Evolutionary conservation across 2,113 vertebrate species (phyloP).

Genomic region (Larimichthys crocea): DNA sequence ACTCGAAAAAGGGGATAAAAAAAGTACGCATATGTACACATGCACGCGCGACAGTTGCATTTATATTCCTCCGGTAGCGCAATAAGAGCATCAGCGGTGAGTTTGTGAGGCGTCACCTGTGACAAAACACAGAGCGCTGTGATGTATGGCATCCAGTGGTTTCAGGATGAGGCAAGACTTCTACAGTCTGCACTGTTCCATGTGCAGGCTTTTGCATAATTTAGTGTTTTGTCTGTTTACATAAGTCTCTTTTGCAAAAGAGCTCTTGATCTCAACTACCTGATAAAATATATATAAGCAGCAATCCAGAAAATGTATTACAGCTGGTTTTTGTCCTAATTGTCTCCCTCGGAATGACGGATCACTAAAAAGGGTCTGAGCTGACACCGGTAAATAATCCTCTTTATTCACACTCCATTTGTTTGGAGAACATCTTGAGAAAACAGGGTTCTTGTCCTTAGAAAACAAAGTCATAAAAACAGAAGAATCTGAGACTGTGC

Average conservation of each 20-base stretch:
- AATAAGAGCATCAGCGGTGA: too few species aligned
- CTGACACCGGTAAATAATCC: constrained; percentile 60
- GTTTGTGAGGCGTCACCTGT: too few species aligned
- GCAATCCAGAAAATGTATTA: neutral
- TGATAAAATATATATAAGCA: constrained; percentile 15
- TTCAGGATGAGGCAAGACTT: too few species aligned
- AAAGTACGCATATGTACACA: too few species aligned
- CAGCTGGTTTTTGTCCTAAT: constrained; percentile 44
- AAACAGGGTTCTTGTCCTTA: constrained; percentile 62
- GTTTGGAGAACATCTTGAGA: constrained; percentile 75
- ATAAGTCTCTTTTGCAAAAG: neutral
- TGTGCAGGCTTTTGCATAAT: too few species aligned
- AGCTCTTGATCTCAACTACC: neutral
- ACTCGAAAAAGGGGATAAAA: too few species aligned
- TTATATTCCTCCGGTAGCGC: too few species aligned
- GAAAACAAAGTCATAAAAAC: constrained; percentile 70
- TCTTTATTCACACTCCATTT: constrained; percentile 61
- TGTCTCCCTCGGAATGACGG: constrained; percentile 10
- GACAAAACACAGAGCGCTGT: too few species aligned
- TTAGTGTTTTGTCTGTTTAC: neutral
- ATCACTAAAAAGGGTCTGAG: constrained; percentile 19
- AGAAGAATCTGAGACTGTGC: constrained; percentile 57
- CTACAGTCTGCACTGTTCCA: too few species aligned
- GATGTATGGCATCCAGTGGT: too few species aligned
- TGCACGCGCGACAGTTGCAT: too few species aligned